Evolutionary conservation across 2,888 invertebrate species (phyloP).

Genomic region (Parnassius mnemosyne): DNA sequence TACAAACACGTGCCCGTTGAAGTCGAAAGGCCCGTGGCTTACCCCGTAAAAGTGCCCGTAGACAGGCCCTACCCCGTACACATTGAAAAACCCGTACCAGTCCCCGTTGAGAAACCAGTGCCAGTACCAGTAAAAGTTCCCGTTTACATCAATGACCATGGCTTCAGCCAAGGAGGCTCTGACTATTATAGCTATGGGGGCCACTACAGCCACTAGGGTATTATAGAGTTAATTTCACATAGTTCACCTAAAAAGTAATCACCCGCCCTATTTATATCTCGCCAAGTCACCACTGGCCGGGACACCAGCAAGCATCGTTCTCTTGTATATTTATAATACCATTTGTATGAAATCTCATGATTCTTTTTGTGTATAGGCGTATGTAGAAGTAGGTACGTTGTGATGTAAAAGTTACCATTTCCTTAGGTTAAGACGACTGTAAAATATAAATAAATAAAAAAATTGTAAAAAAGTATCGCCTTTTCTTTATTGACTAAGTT

Average conservation of each 20-base stretch:
- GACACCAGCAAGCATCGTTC: conserved; percentile 62
- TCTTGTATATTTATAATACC: conserved; percentile 69
- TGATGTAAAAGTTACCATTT: conserved; percentile 77
- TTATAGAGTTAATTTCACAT: conserved; percentile 48
- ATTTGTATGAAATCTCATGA: conserved; percentile 61
- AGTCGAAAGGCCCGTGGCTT: conserved; percentile 81
- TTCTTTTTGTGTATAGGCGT: conserved; percentile 62
- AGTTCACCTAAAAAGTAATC: conserved; percentile 49
- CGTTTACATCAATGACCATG: conserved; percentile 54
- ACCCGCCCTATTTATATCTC: conserved; percentile 60
- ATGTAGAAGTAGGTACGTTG: conserved; percentile 71
- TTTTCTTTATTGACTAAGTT: conserved; percentile 43
- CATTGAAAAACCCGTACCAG: conserved; percentile 70
- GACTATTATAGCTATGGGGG: conserved; percentile 41
- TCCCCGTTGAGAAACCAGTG: conserved; percentile 77
- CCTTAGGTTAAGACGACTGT: conserved; percentile 67
- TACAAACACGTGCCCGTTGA: conserved; percentile 83
- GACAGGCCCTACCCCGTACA: conserved; percentile 84
- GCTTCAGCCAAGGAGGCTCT: conserved; percentile 30
- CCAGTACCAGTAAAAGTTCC: conserved; percentile 80
- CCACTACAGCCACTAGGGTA: conserved; percentile 63
- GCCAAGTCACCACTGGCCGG: conserved; percentile 58
- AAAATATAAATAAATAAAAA: conserved; percentile 62
- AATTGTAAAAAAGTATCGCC: conserved; percentile 43
- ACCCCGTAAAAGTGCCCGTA: conserved; percentile 84